Evolutionary conservation across 2,888 invertebrate genomes (phyloP), one percentile per base, ranked within the genome.

Genomic region (Elmis aenea): DNA sequence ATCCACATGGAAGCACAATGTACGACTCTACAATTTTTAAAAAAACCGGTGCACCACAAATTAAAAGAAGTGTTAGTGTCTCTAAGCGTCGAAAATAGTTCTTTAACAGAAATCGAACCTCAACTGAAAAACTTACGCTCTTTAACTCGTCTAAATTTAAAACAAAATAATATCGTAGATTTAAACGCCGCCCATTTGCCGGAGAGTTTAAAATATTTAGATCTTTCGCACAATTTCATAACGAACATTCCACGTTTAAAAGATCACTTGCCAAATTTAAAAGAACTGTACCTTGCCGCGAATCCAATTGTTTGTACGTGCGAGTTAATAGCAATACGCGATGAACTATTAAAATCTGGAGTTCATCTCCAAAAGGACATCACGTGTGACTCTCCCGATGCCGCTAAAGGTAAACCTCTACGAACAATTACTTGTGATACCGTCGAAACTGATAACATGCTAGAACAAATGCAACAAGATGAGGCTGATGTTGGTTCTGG

Each of bases 221-320:
- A 82, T 62, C 68, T 83, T 35, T 82, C 83, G 10, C 71, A 75
- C 52, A 74, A 79, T 58, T 73, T 73, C 34, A 71, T 83, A 39
- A 73, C 73, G 1, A 74, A 79, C 58, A 74, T 54, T 67, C 72
- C 51, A 69, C 51, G 56, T 34, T 79, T 80, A 50, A 58, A 83
- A 36, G 68, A 65, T 13, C 68, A 69, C 46, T 64, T 82, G 36
- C 68, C 67, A 25, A 64, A 72, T 51, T 64, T 86, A 33, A 75
- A 76, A 57, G 73, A 75, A 50, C 67, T 87, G 38, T 76, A 83
- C 58, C 56, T 87, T 38, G 71, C 75, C 29, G 79, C 78, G 25
- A 87, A 87, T 59, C 77, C 77, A 20, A 67, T 87, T 3, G 71
- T 79, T 50, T 87, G 86, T 64, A 76, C 80, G 14, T 86, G 85